Evolutionary conservation across 2,113 vertebrate species (phyloP).

Genomic region (Osmerus mordax): DNA sequence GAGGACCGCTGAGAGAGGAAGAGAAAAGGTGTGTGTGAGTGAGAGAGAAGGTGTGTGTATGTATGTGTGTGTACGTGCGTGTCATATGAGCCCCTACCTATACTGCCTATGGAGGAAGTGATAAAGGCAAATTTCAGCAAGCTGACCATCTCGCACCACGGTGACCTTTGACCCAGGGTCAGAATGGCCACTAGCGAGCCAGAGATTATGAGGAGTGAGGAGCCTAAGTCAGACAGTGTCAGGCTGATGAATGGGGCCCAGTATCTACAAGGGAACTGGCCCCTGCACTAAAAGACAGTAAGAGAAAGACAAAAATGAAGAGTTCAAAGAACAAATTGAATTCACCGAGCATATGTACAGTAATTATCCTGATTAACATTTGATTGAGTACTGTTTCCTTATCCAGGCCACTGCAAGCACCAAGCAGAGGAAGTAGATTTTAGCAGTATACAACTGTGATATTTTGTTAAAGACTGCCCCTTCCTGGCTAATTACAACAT

Average conservation of each 20-base stretch:
- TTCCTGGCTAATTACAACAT: neutral
- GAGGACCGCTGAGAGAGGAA: slow-evolving; percentile 55
- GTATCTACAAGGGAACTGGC: slow-evolving; percentile 57
- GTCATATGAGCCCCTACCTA: slow-evolving; percentile 45
- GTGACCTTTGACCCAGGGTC: slow-evolving; percentile 66
- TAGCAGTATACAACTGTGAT: neutral
- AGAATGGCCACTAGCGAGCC: slow-evolving; percentile 66
- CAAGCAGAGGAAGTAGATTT: neutral
- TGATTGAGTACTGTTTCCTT: neutral
- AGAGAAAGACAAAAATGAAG: neutral
- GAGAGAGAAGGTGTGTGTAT: neutral
- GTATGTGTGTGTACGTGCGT: neutral
- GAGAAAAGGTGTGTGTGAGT: neutral
- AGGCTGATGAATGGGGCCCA: slow-evolving; percentile 70
- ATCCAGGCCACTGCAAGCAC: neutral
- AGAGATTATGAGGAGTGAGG: slow-evolving; percentile 64
- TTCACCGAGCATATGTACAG: neutral
- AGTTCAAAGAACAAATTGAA: neutral
- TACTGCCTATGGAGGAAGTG: slow-evolving; percentile 71
- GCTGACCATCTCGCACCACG: slow-evolving; percentile 73
- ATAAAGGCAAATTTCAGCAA: slow-evolving; percentile 76
- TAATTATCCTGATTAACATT: too few species aligned
- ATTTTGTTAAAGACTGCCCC: neutral
- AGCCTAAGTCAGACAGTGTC: slow-evolving; percentile 71
- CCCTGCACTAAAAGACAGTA: slow-evolving; percentile 52